Evolutionary conservation across 2,113 vertebrate genomes (phyloP).

Genomic region (Melospiza georgiana): DNA sequence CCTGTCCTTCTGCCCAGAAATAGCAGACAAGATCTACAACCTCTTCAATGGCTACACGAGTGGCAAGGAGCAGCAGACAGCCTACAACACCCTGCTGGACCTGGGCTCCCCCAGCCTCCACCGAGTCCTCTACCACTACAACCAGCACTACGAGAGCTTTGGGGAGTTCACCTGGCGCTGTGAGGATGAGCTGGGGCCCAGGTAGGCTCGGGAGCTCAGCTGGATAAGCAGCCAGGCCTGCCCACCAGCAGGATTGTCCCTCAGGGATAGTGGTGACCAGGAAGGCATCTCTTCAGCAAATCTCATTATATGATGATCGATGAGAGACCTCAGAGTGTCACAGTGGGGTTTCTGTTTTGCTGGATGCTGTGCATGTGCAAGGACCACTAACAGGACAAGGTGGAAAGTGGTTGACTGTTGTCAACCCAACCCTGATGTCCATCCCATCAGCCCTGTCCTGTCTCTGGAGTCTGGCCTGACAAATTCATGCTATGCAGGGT

Average conservation of each 20-base stretch:
- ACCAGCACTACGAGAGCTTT: constrained; percentile 96
- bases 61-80: constrained; percentile 96
- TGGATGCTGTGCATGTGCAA: not conserved
- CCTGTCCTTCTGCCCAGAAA: constrained; percentile 79
- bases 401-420: not conserved
- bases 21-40: constrained; percentile 98
- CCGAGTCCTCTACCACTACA: constrained; percentile 96
- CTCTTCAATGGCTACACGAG: constrained; percentile 98
- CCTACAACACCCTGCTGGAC: constrained; percentile 97
- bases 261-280: not conserved
- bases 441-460: not conserved
- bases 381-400: not conserved
- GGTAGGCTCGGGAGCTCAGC: constrained; percentile 69
- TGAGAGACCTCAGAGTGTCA: not conserved
- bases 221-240: not conserved
- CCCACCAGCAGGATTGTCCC: not conserved
- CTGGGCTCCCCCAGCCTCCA: constrained; percentile 92
- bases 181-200: constrained; percentile 95
- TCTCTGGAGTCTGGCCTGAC: not conserved
- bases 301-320: not conserved
- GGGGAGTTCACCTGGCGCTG: constrained; percentile 99
- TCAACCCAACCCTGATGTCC: not conserved
- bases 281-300: not conserved
- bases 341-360: not conserved
- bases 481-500: not conserved